Base-by-base conservation (phyloP, 2,113 vertebrate species). In the Oreochromis spilurus region DNA sequence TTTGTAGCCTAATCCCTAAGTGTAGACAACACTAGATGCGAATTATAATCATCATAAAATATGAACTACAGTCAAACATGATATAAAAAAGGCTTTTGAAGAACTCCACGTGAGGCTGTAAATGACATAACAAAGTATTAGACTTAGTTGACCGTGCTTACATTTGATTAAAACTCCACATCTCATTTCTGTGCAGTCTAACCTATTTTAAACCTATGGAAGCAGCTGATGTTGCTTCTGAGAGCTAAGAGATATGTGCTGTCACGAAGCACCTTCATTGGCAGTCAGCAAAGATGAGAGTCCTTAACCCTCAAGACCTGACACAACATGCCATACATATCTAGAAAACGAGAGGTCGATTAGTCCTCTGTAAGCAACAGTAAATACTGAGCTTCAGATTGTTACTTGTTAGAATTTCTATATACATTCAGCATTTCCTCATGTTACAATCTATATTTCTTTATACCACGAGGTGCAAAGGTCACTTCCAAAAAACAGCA, bases 241-340 rank as follows among this genome's bases (percentile, higher is more conserved):
- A 79, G 34, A 90, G 57, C 40, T 67, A 29, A 83, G 79, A 81
- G 45, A 89, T 79, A 91, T 87, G 81, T 65, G 2, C 48, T 17
- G 21, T 85, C 89, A 89, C 53, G 14, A 77, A 84, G 3, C 26
- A 1, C 17, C 77, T 62, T 85, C 52, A 79, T 21, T 89, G 87
- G 84, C 87, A 90, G 78, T 84, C 84, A 89, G 80, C 86, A n/a
- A 14, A 87, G 52, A 21, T 43, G 14, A 67, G 40, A 83, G 40
- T 21, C 48, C 79, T 62, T 60, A 29, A 48, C 21, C 36, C 31
- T 54, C 5, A 50, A 77, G 70, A 50, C 70, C 70, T 77, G 70
- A 77, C 26, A 6, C 43, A 75, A 31, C 45, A 31, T 31, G 45
- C 45, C 26, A 31, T 77, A 50, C 45, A 50, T 50, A 77, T 50